These are phyloP conservation scores for Hipparchia semele DNA, from an alignment of 2,888 invertebrate species.

Conservation along the genomic window DNA sequence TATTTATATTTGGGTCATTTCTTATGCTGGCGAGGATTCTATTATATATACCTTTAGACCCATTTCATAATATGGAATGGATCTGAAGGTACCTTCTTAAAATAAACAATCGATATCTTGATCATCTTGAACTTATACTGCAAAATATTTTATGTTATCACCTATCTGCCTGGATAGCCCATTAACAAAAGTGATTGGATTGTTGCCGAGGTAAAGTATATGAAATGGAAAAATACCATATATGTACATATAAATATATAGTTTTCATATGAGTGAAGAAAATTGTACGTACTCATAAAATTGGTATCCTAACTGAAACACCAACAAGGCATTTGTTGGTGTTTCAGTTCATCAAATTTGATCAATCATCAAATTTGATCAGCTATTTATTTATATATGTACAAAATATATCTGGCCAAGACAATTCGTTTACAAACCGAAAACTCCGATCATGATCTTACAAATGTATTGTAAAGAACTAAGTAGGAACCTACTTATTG, in stretches of 20 bases:
- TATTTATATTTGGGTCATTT: too few species aligned
- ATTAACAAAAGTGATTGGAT: slow-evolving; percentile 96
- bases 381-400: too few species aligned
- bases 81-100: neutral
- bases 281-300: neutral
- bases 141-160: slow-evolving; percentile 63
- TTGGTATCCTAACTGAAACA: too few species aligned
- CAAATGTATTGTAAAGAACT: neutral
- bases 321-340: too few species aligned
- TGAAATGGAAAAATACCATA: neutral
- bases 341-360: too few species aligned
- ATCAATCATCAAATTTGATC: too few species aligned
- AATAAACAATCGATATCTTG: neutral
- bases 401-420: too few species aligned
- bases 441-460: neutral
- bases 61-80: too few species aligned
- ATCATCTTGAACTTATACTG: slow-evolving; percentile 47
- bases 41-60: too few species aligned
- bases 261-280: neutral
- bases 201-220: slow-evolving; percentile 94
- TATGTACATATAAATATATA: neutral
- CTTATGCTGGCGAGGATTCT: too few species aligned
- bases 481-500: neutral
- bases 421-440: neutral
- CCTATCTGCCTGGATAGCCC: slow-evolving; percentile 85